Base-by-base conservation (phyloP, 1,140 invertebrate species). In the Drosophila chauvacae region DNA sequence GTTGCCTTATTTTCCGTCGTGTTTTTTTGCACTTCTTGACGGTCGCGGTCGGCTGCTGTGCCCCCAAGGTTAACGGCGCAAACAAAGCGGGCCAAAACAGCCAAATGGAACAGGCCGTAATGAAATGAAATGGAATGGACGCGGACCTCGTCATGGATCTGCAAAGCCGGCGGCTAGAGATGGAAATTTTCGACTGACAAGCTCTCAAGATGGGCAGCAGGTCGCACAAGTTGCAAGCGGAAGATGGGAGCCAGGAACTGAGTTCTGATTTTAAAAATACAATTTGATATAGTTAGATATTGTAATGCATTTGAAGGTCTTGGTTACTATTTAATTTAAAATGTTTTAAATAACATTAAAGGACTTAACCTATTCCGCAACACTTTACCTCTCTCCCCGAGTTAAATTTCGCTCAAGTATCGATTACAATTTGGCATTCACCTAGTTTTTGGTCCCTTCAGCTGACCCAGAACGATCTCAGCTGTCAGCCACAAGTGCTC, bases 21-120 rank as follows among this genome's bases (percentile, higher is more conserved):
- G n/a, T 41, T 58, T 65, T 65, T 65, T 69, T 35, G 48, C 39
- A 41, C 73, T 77, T 79, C 73, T 77, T 77, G 75, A 56, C 63
- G 74, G 72, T 76, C 74, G 72, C 55, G 81, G 59, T 81, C 65
- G 76, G 62, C 60, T 82, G 81, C 80, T 70, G 72, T 84, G 84
- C 83, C 84, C 84, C 85, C 84, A 88, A 90, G 84, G 84, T 88
- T 88, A 90, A 84, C 80, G 77, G 81, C 71, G 68, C 76, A 88
- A 83, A 78, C 84, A 88, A 88, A 84, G 70, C 77, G 65, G 84
- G 75, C 74, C 70, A 75, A 81, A 70, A 63, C 51, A 44, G 47
- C 33, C 69, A 78, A 77, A 79, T 80, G 84, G 74, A 87, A 80
- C 78, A 63, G 65, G 73, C 78, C 74, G 41, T 72, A 85, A 81